Evolutionary conservation across 1,140 invertebrate species (phyloP), one percentile per base, ranked within the genome.

Genomic region (Pseudachorutes palmiensis): DNA sequence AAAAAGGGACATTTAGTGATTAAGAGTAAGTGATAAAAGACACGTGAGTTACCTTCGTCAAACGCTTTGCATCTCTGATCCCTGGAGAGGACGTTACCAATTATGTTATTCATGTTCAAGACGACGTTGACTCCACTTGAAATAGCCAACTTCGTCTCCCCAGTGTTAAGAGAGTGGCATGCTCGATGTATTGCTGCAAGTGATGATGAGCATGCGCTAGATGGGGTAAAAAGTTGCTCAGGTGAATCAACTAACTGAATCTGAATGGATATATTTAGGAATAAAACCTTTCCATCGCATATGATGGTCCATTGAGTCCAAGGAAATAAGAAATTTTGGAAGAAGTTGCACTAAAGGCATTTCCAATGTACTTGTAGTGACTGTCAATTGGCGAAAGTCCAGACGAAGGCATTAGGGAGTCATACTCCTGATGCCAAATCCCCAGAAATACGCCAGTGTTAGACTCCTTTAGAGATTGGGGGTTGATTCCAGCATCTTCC

Each of bases 401-500:
- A 2, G 12, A n/a, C 14, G n/a, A 9, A 12, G 33, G 32, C 0
- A 66, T 9, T 26, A 66, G 16, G 2, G 48, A 1, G 22, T 65
- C 64, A 19, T 66, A 66, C 22, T 66, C 65, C 1, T 48, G 57
- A 29, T 36, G 41, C 65, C 77, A 81, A 26, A 77, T 75, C 30
- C 81, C 82, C 71, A 83, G 78, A 74, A 79, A 83, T 30, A 83
- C 82, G 51, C 81, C 82, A 26, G 80, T 85, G 68, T 76, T 82
- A 58, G 74, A 78, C 51, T 78, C 83, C 63, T 73, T 73, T 49
- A 80, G 66, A 67, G 64, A 72, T n/a, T 74, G 67, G 19, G 80
- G 79, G 61, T 76, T 69, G 57, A 73, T 67, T 31, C 72, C 73
- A 70, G 84, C 79, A 80, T 86, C 84, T 71, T 83, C 75, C 51